phyloP scores from a whole-genome alignment of 1,140 invertebrate species.

The Branchinecta lindahli region DNA sequence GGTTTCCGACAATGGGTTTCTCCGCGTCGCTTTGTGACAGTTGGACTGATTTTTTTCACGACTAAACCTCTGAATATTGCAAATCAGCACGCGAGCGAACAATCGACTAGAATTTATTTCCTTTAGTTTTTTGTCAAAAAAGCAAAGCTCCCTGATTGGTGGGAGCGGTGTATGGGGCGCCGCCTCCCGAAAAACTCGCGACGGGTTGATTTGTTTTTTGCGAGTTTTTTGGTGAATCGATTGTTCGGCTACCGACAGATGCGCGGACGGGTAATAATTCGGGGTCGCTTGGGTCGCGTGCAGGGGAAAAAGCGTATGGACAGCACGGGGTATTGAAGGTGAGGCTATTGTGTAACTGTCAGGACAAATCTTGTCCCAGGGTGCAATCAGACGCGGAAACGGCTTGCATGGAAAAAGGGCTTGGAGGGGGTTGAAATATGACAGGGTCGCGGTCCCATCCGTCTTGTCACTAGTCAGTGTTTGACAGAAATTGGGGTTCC shows the following conservation, averaged over 20 bases:
- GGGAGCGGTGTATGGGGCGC: too few relatives aligned
- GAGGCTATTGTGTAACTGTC: neutral
- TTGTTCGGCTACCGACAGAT: neutral
- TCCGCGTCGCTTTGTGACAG: neutral
- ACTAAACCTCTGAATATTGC: slow-evolving; percentile 6
- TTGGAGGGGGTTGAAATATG: too few relatives aligned
- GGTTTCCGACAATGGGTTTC: neutral
- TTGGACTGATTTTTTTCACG: slow-evolving; percentile 2
- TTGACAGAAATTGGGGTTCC: too few relatives aligned
- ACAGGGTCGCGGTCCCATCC: too few relatives aligned
- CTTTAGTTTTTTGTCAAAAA: neutral
- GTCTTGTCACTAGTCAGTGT: too few relatives aligned
- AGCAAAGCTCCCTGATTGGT: neutral
- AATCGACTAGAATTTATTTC: neutral
- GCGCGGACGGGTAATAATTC: neutral
- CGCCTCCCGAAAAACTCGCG: neutral
- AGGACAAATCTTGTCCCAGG: neutral
- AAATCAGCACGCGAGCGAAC: slow-evolving; percentile 1
- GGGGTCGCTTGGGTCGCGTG: neutral
- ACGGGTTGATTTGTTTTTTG: neutral
- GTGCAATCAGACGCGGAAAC: neutral
- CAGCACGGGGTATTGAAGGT: neutral
- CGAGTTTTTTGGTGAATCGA: neutral
- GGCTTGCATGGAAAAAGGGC: neutral
- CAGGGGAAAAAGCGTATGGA: neutral